Base-by-base conservation (phyloP, 1,140 invertebrate genomes). In the Drosophila mauritiana region DNA sequence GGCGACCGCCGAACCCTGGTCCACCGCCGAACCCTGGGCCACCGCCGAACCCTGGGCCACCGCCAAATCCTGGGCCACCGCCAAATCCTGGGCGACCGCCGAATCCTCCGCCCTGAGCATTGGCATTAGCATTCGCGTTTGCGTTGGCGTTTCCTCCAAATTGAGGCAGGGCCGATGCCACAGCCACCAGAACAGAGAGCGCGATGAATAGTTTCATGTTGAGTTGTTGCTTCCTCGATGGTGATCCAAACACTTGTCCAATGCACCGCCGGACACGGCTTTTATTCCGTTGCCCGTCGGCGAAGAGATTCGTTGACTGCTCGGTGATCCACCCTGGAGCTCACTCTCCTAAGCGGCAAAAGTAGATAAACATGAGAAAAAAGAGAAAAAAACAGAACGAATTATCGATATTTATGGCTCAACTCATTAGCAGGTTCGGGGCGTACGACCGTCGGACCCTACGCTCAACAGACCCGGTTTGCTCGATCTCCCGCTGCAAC, bases 161-260 rank as follows among this genome's bases (percentile, higher is more conserved):
- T 53, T 81, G 78, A 11, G 80, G 69, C 43, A 55, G 25, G 40
- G 74, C 80, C 12, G 51, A 67, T 34, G 74, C 78, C 46, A 70
- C 74, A 10, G 69, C 74, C 36, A 64, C 43, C 42, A 80, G 42
- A 20, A 73, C 67, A 45, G 78, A 73, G 15, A 82, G 53, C 10
- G 75, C 63, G 43, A 81, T 58, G 31, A 82, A 78, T n/a, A 78
- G n/a, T 43, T 80, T 82, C 80, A 82, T 82, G 20, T 49, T 57
- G 64, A 34, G 72, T 48, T 75, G 72, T 63, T 73, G 40, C 31
- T 40, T 40, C 61, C 39, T 58, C 55, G 61, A 74, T 11, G 46
- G 73, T 53, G 40, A 17, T 75, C 31, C 48, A 55, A 37, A 59
- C 31, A 77, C 73, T 77, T 77, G 61, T 31, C 40, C 22, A 20